Evolutionary conservation across 2,888 invertebrate genomes (phyloP).

Genomic region (Drosophila imparisetae): DNA sequence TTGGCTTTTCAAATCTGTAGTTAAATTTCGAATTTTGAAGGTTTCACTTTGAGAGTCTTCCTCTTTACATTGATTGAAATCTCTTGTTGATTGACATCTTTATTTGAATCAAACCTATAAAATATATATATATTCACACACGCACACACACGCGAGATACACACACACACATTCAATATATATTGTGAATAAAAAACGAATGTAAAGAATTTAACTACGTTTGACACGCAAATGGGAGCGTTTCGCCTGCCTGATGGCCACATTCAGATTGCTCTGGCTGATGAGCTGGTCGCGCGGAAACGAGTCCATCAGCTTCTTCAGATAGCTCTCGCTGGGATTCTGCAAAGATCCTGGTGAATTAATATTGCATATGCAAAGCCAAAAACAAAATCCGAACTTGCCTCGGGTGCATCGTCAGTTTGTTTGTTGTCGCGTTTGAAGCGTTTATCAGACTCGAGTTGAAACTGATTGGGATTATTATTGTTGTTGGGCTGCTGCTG

Average conservation of each 20-base stretch:
- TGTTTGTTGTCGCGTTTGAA: constrained; percentile 50
- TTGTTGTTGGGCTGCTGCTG: background rate
- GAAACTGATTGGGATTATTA: constrained; percentile 1
- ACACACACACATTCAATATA: background rate
- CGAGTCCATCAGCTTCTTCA: constrained; percentile 82
- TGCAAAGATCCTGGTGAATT: constrained; percentile 14
- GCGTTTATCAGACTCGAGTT: constrained; percentile 27
- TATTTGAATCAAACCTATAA: constrained; percentile 11
- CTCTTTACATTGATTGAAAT: background rate
- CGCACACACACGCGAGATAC: background rate
- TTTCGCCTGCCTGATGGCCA: constrained; percentile 46
- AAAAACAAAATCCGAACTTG: constrained; percentile 8
- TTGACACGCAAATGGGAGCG: constrained; percentile 80
- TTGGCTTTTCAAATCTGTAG: too few species aligned
- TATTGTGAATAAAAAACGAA: constrained; percentile 32
- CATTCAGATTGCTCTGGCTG: constrained; percentile 55
- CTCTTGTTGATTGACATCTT: background rate
- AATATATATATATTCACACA: constrained; percentile 34
- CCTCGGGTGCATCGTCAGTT: constrained; percentile 58
- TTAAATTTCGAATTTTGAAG: background rate
- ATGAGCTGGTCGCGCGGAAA: constrained; percentile 77
- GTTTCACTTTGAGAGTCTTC: background rate
- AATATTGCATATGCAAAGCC: background rate
- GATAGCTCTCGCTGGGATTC: constrained; percentile 74
- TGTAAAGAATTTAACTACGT: constrained; percentile 60